Evolutionary conservation across 2,888 invertebrate genomes (phyloP).

Genomic region (Crematogaster levior): DNA sequence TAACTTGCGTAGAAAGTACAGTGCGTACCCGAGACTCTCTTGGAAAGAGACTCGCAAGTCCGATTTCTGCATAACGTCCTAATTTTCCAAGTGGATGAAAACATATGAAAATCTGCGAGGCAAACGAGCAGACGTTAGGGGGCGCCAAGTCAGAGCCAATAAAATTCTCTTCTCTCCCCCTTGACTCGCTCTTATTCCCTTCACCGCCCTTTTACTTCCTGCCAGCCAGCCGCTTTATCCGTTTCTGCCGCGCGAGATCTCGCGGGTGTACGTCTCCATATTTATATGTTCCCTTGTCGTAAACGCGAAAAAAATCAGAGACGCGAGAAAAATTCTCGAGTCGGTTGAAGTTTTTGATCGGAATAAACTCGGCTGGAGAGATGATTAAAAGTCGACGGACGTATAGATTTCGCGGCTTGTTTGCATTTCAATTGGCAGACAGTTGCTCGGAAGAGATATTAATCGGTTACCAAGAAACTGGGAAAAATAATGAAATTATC

Average conservation of each 20-base stretch:
- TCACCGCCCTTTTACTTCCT: conserved; percentile 62
- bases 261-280: conserved; percentile 40
- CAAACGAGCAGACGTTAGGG: conserved; percentile 83
- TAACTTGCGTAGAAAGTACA: conserved; percentile 14
- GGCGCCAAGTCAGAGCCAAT: conserved; percentile 84
- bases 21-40: conserved; percentile 46
- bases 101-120: conserved; percentile 85
- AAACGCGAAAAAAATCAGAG: neutral
- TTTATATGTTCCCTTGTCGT: conserved; percentile 43
- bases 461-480: conserved; percentile 73
- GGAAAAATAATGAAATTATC: conserved; percentile 76
- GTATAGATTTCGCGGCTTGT: conserved; percentile 66
- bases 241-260: conserved; percentile 57
- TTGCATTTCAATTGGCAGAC: conserved; percentile 75
- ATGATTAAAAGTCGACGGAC: conserved; percentile 58
- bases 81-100: conserved; percentile 85
- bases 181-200: conserved; percentile 68
- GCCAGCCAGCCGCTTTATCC: conserved; percentile 69
- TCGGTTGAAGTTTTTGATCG: conserved; percentile 52
- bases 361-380: conserved; percentile 57
- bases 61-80: conserved; percentile 81
- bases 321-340: conserved; percentile 26
- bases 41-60: conserved; percentile 55
- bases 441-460: conserved; percentile 72
- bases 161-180: conserved; percentile 81